Base-by-base conservation (phyloP, 2,888 invertebrate species). In the Blera fallax region DNA sequence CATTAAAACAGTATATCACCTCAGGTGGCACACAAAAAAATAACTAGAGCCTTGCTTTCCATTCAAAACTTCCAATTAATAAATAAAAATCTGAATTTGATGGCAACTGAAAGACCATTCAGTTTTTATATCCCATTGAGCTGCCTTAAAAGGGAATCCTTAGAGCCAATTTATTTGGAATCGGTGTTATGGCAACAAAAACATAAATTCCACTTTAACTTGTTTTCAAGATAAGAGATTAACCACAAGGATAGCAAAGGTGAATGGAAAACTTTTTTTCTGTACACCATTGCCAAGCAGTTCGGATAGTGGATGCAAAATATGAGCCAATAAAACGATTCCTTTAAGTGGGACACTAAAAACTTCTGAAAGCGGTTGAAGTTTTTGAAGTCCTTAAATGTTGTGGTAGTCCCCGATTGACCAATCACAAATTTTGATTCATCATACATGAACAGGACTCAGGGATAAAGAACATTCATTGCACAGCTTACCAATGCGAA, bases 121-220 rank as follows among this genome's bases (percentile, higher is more conserved):
- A 8, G 34, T 8, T 34, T 34, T 11, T 8, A 34, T 34, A 10
- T 34, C 11, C 27, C 14, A 5, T 8, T 16, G 27, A 24, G 70
- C 24, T 48, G 48, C 27, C 45, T 58, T 27, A 16, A 37, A 58
- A 37, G 27, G 37, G 24, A 34, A 27, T 37, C 70, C 24, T 34
- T 34, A 11, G 45, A 58, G 70, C 60, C 72, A 72, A 72, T 72
- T 60, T 72, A 37, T 14, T 48, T 32, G 4, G 64, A 64, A 37
- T 37, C 27, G 27, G 32, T 45, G 18, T 27, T 50, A 58, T 27
- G 60, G 24, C 37, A 48, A 48, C 37, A 18, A 24, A 50, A 72
- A 50, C 32, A 27, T 5, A 48, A 56, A 45, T 10, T 32, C 45
- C 45, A 64, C 64, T 32, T 64, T 32, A 21, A 16, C 48, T 48